phyloP scores from a whole-genome alignment of 2,888 invertebrate species.

The Hydraecia micacea region DNA sequence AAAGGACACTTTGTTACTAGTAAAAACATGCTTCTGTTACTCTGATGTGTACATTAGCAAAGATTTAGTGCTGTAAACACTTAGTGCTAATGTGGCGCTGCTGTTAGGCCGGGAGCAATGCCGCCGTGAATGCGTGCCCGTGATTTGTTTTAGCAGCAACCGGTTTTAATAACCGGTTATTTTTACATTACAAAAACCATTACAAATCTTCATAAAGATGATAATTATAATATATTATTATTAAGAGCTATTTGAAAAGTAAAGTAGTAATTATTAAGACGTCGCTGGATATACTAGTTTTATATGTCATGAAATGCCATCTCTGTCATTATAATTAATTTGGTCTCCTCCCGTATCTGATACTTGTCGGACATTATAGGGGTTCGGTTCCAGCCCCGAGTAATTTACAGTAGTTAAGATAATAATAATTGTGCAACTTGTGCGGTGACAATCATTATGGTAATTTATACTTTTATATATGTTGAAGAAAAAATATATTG shows the following conservation, averaged over 20 bases:
- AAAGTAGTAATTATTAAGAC: background rate
- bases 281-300: slow-evolving; percentile 3
- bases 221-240: background rate
- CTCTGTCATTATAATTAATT: slow-evolving; percentile 32
- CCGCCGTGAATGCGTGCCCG: background rate
- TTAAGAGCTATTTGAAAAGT: slow-evolving; percentile 14
- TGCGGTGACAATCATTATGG: slow-evolving; percentile 44
- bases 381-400: slow-evolving; percentile 28
- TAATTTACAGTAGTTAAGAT: slow-evolving; percentile 55
- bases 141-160: slow-evolving; percentile 13
- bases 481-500: slow-evolving; percentile 21
- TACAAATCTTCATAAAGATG: background rate
- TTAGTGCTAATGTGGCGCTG: slow-evolving; percentile 43
- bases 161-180: background rate
- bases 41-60: slow-evolving; percentile 3
- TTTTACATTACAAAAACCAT: background rate
- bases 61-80: slow-evolving; percentile 43
- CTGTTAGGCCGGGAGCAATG: slow-evolving; percentile 20
- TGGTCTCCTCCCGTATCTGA: slow-evolving; percentile 19
- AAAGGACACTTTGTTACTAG: background rate
- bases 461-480: slow-evolving; percentile 43
- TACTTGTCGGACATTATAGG: slow-evolving; percentile 29
- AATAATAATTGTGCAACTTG: slow-evolving; percentile 49
- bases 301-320: slow-evolving; percentile 14
- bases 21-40: background rate